Evolutionary conservation across 2,888 invertebrate species (phyloP).

Genomic region (Tachina fera): DNA sequence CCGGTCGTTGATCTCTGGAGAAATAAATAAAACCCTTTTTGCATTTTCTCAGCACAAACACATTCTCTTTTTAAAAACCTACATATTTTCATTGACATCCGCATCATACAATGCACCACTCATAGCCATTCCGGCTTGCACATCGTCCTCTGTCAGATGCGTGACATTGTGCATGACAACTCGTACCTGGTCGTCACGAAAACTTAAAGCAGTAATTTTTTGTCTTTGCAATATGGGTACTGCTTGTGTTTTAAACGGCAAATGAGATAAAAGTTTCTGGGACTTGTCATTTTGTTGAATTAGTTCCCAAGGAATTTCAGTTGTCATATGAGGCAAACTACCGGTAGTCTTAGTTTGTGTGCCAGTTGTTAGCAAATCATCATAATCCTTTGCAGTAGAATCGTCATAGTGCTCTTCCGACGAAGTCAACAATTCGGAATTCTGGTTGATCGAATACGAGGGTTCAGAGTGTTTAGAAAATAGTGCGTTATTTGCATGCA

Average conservation of each 20-base stretch:
- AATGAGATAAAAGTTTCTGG: conserved; percentile 73
- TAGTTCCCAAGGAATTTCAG: conserved; percentile 78
- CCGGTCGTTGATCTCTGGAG: conserved; percentile 79
- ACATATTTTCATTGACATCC: conserved; percentile 81
- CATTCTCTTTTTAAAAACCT: conserved; percentile 51
- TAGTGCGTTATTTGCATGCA: conserved; percentile 20
- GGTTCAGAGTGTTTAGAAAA: conserved; percentile 24
- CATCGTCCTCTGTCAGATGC: conserved; percentile 83
- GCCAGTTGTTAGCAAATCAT: not conserved
- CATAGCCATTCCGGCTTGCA: conserved; percentile 72
- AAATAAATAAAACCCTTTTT: not conserved
- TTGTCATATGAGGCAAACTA: conserved; percentile 74
- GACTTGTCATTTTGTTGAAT: conserved; percentile 79
- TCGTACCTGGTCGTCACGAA: conserved; percentile 84
- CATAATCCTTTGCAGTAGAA: conserved; percentile 34
- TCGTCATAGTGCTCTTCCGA: conserved; percentile 74
- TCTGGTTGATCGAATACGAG: conserved; percentile 61
- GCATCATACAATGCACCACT: conserved; percentile 73
- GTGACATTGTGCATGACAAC: conserved; percentile 88
- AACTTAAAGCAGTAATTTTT: conserved; percentile 70
- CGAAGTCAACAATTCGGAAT: conserved; percentile 76
- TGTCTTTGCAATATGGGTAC: conserved; percentile 71
- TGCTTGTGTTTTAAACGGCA: conserved; percentile 63
- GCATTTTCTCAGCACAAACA: not conserved
- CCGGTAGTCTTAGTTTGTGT: conserved; percentile 17